phyloP scores from a whole-genome alignment of 2,888 invertebrate genomes.

The Dermolepida albohirtum region DNA sequence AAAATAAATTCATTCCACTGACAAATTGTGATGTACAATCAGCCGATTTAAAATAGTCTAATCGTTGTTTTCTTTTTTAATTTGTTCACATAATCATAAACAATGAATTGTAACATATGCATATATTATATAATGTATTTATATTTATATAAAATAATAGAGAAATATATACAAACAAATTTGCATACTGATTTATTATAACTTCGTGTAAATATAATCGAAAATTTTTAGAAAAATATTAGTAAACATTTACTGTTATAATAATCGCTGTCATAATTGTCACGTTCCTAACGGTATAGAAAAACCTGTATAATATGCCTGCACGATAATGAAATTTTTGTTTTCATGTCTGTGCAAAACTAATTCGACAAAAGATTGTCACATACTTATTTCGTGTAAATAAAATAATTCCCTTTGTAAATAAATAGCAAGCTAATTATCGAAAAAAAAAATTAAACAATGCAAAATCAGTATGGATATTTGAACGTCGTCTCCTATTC shows the following conservation, averaged over 20 bases:
- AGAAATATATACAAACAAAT: slow-evolving; percentile 22
- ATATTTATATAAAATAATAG: slow-evolving; percentile 12
- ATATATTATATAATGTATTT: slow-evolving; percentile 16
- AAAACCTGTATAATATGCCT: slow-evolving; percentile 3
- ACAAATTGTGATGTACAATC: slow-evolving; percentile 45
- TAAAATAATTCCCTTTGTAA: too few relatives aligned
- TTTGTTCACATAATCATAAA: slow-evolving; percentile 3
- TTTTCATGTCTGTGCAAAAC: background rate
- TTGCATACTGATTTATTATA: slow-evolving; percentile 16
- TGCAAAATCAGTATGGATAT: slow-evolving; percentile 11
- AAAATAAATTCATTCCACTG: slow-evolving; percentile 28
- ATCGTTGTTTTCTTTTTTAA: slow-evolving; percentile 8
- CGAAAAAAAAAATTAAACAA: background rate
- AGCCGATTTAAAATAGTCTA: slow-evolving; percentile 35
- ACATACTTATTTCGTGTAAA: too few relatives aligned
- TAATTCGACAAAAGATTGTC: too few relatives aligned
- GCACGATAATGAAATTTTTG: slow-evolving; percentile 1
- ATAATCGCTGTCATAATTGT: background rate
- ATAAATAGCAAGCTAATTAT: background rate
- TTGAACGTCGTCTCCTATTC: slow-evolving; percentile 9
- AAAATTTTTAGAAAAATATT: slow-evolving; percentile 16
- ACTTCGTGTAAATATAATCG: slow-evolving; percentile 14
- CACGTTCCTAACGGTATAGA: slow-evolving; percentile 30
- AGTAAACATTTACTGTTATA: background rate
- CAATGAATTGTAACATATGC: slow-evolving; percentile 16